Percentiles rank a stretch among this genome's conserved stretches.
These are phyloP conservation scores for Lysandra bellargus DNA, from an alignment of 2,888 invertebrate genomes.

Conservation along the genomic window DNA sequence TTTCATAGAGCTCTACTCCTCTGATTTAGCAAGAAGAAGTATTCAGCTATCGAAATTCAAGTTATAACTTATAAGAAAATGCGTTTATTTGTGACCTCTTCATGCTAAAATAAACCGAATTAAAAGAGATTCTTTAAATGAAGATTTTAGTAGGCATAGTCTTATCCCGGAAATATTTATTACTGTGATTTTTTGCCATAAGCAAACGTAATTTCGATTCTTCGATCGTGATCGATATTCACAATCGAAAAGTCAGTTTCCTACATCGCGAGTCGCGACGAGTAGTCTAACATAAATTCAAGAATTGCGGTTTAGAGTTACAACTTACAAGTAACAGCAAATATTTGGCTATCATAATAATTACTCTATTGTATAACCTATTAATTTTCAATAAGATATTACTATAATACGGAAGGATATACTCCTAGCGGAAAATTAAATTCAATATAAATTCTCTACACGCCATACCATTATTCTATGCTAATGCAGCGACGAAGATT, in stretches of 20 bases:
- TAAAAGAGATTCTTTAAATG: too few relatives aligned
- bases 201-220: too few relatives aligned
- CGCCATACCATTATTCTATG: slow-evolving; percentile 6
- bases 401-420: background rate
- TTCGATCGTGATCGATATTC: too few relatives aligned
- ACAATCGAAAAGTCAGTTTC: too few relatives aligned
- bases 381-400: background rate
- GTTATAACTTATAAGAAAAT: too few relatives aligned
- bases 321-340: background rate
- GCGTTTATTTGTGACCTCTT: too few relatives aligned
- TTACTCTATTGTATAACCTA: background rate
- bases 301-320: background rate
- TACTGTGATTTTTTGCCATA: too few relatives aligned
- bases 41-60: too few relatives aligned
- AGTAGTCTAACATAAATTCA: background rate
- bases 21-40: background rate
- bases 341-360: background rate
- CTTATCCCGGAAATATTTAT: too few relatives aligned
- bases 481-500: background rate
- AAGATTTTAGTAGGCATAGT: too few relatives aligned
- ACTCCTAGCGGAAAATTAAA: slow-evolving; percentile 5
- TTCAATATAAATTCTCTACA: slow-evolving; percentile 13
- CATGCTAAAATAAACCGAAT: too few relatives aligned
- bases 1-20: background rate
- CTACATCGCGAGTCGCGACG: too few relatives aligned